A percentile compares a stretch with the other conserved stretches of the same genome.
Conservation (phyloP, 37 sponge, comb jelly and placozoan genomes). For the Theonella swinhoei region DNA sequence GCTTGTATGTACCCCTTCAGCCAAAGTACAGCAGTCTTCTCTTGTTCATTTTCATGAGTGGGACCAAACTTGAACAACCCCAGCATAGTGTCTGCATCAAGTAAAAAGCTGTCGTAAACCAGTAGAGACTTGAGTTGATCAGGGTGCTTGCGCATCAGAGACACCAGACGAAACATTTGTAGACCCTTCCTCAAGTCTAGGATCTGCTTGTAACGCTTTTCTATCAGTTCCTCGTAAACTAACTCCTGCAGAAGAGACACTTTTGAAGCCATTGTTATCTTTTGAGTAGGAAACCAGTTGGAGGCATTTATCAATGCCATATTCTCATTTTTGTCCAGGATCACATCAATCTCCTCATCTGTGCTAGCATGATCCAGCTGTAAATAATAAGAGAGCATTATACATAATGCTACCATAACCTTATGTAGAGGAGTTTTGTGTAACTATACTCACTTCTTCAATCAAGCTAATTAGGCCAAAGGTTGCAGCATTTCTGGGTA, state of each 20-base stretch:
- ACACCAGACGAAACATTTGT: neutral
- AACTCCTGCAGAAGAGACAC: neutral
- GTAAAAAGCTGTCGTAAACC: no score
- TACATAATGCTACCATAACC: neutral
- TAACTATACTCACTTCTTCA: neutral
- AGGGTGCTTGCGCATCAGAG: no score
- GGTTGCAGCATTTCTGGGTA: slow-evolving; percentile 1
- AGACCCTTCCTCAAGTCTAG: neutral
- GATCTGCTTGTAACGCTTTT: neutral
- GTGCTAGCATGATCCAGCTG: neutral
- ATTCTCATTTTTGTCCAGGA: neutral
- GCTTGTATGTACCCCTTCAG: no score
- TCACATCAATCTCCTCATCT: neutral
- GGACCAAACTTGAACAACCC: no score
- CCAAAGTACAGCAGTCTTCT: no score
- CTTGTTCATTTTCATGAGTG: no score
- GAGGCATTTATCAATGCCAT: neutral
- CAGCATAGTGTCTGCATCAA: no score
- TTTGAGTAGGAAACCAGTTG: neutral
- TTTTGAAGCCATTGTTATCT: neutral
- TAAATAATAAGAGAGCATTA: neutral
- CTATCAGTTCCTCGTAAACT: neutral
- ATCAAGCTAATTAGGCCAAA: neutral
- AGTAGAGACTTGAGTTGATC: no score
- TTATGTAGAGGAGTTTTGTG: no score